These are phyloP conservation scores for Mystacides longicornis DNA, from an alignment of 2,888 invertebrate species.

Conservation along the genomic window DNA sequence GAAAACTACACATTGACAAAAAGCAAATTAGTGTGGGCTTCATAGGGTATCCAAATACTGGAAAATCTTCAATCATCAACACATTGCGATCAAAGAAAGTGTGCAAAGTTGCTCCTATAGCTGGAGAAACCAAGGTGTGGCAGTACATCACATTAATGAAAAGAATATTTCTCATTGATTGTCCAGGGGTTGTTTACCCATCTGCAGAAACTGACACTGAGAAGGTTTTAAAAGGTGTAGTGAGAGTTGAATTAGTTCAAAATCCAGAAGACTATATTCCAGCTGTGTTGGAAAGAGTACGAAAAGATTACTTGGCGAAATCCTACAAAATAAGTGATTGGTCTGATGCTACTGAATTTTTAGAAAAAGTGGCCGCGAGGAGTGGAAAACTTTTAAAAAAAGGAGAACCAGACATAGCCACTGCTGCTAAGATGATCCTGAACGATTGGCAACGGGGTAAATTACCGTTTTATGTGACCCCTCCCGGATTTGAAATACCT, in stretches of 20 bases:
- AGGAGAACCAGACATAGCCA: slow-evolving; percentile 90
- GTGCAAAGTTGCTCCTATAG: slow-evolving; percentile 97
- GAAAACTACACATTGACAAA: slow-evolving; percentile 89
- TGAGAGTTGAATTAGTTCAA: slow-evolving; percentile 89
- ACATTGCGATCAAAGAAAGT: slow-evolving; percentile 94
- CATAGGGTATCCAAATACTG: slow-evolving; percentile 98
- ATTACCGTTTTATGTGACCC: slow-evolving; percentile 87
- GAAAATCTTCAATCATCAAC: slow-evolving; percentile 97
- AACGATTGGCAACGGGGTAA: slow-evolving; percentile 99
- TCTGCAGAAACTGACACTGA: slow-evolving; percentile 92
- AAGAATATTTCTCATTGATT: slow-evolving; percentile 94
- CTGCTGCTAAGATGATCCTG: slow-evolving; percentile 87
- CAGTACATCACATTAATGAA: slow-evolving; percentile 98
- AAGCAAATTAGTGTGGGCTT: slow-evolving; percentile 99
- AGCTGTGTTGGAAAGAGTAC: slow-evolving; percentile 78
- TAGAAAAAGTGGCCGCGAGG: slow-evolving; percentile 81
- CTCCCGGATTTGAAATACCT: slow-evolving; percentile 73
- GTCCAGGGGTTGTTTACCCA: slow-evolving; percentile 97
- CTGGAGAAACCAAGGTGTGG: slow-evolving; percentile 98
- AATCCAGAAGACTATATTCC: slow-evolving; percentile 93
- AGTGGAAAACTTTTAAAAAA: slow-evolving; percentile 89
- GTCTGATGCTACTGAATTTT: slow-evolving; percentile 76
- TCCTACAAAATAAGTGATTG: slow-evolving; percentile 85
- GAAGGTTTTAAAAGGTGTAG: slow-evolving; percentile 95
- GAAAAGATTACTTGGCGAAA: slow-evolving; percentile 79